Conservation (phyloP, 2,113 vertebrate genomes). For the Nycticorax nycticorax region DNA sequence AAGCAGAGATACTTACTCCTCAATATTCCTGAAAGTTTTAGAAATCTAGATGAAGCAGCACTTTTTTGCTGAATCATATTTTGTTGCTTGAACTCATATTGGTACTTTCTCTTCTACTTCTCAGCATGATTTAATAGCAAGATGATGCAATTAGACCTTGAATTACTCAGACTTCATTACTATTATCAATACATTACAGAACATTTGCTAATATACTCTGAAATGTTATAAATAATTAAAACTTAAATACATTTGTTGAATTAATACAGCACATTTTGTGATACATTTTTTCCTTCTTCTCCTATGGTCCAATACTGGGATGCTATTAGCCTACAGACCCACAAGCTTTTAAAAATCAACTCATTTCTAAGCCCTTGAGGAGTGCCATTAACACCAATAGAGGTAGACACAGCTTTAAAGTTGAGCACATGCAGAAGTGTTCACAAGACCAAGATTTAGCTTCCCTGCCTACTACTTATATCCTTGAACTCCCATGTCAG, state of each 20-base stretch:
- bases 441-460: not conserved
- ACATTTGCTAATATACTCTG: not conserved
- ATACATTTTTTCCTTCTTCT: not conserved
- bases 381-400: not conserved
- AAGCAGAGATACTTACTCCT: not conserved
- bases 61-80: not conserved
- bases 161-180: constrained; percentile 22
- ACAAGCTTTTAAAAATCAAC: not conserved
- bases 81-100: not conserved
- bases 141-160: not conserved
- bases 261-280: not conserved
- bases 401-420: not conserved
- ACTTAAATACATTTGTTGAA: constrained; percentile 14
- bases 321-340: not conserved
- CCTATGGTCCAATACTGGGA: not conserved
- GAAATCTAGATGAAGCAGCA: not conserved
- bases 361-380: not conserved
- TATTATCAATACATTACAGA: not conserved
- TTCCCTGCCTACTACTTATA: not conserved
- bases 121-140: not conserved
- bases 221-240: constrained; percentile 45
- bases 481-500: not conserved
- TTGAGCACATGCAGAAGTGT: not conserved
- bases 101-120: not conserved
- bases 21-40: not conserved